Conservation (phyloP, 2,888 invertebrate species). For the Pristionchus fissidentatus region DNA sequence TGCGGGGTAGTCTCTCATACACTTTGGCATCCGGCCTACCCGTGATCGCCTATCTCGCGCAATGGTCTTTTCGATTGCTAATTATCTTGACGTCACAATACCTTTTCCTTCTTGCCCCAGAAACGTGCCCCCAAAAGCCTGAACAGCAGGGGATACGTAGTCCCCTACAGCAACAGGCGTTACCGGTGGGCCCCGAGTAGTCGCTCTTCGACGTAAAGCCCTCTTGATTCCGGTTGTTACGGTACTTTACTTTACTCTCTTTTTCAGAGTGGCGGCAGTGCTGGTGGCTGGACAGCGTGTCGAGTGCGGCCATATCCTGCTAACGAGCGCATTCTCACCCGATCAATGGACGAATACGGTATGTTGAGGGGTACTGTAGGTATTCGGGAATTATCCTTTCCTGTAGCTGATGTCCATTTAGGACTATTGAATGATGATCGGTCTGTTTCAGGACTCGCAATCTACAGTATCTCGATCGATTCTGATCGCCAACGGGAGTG, state of each 20-base stretch:
- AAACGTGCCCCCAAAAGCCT: too few species aligned
- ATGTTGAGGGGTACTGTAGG: neutral
- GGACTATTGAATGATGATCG: neutral
- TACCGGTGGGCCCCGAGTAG: too few species aligned
- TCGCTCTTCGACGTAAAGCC: too few species aligned
- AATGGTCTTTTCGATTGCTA: neutral
- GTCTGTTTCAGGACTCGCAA: neutral
- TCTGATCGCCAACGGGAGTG: constrained; percentile 57
- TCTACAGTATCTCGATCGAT: constrained; percentile 49
- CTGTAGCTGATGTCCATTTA: neutral
- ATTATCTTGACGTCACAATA: neutral
- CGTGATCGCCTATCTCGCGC: neutral
- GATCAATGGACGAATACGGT: constrained; percentile 49
- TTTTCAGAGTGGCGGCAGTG: constrained; percentile 65
- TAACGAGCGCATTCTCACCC: constrained; percentile 55
- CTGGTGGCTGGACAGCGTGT: constrained; percentile 68
- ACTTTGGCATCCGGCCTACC: too few species aligned
- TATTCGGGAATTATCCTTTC: neutral
- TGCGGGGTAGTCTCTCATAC: too few species aligned
- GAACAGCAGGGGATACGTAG: too few species aligned
- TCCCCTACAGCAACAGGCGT: too few species aligned
- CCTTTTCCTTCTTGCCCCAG: too few species aligned
- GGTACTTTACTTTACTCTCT: too few species aligned
- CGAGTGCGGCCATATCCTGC: constrained; percentile 60
- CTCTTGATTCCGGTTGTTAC: too few species aligned